Conservation (phyloP, 2,888 invertebrate genomes). For the Andrena hattorfiana region DNA sequence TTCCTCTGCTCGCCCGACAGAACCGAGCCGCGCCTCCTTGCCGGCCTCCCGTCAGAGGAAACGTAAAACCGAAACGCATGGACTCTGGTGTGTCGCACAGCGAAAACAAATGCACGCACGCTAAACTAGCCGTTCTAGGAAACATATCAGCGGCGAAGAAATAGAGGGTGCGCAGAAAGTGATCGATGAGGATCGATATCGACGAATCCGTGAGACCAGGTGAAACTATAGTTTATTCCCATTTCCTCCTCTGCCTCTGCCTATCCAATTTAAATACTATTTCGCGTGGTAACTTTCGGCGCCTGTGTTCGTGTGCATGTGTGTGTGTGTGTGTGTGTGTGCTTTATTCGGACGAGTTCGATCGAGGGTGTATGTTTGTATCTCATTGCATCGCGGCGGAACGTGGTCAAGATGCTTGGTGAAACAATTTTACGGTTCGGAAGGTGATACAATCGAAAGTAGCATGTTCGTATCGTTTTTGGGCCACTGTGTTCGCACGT, state of each 20-base stretch:
- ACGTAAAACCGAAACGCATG: slow-evolving; percentile 55
- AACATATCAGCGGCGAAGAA: slow-evolving; percentile 60
- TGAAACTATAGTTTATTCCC: slow-evolving; percentile 13
- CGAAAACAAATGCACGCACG: slow-evolving; percentile 26
- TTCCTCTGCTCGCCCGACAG: not conserved
- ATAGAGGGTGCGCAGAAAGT: slow-evolving; percentile 66
- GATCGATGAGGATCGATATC: slow-evolving; percentile 63
- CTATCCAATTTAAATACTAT: slow-evolving; percentile 8
- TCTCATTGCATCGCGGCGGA: slow-evolving; percentile 45
- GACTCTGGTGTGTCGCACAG: slow-evolving; percentile 45
- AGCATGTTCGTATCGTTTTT: slow-evolving; percentile 7
- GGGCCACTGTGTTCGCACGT: slow-evolving; percentile 33
- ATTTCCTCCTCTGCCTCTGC: not conserved
- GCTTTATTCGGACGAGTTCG: slow-evolving; percentile 1
- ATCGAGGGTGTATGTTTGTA: slow-evolving; percentile 4
- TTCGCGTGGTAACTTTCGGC: not conserved
- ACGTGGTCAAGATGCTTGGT: slow-evolving; percentile 7
- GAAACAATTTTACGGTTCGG: slow-evolving; percentile 8
- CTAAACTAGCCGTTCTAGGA: slow-evolving; percentile 73
- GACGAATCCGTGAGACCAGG: slow-evolving; percentile 63
- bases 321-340: too few species aligned
- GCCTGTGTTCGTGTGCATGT: not conserved
- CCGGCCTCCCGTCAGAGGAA: slow-evolving; percentile 58
- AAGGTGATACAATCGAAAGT: slow-evolving; percentile 36
- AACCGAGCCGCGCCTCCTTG: slow-evolving; percentile 16